Evolutionary conservation across 2,113 vertebrate genomes (phyloP).

Genomic region (Alligator mississippiensis): DNA sequence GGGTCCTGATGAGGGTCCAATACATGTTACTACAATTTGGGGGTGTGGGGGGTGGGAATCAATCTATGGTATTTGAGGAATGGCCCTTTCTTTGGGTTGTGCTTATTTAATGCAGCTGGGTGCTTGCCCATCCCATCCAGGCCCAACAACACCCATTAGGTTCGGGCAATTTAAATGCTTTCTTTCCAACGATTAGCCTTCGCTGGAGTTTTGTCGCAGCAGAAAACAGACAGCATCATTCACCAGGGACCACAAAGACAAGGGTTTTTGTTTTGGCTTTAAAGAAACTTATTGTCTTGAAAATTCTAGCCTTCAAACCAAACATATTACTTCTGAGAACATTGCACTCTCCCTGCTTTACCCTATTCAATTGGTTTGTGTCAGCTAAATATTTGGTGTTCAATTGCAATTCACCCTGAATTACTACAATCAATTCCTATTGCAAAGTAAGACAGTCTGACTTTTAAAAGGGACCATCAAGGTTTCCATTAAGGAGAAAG

Average conservation of each 20-base stretch:
- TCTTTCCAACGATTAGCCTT: background rate
- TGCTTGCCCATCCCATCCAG: accelerated
- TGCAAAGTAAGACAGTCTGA: slow-evolving; percentile 81
- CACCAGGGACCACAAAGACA: background rate
- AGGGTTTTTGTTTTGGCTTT: background rate
- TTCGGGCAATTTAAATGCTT: accelerated
- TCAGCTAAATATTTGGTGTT: slow-evolving; percentile 76
- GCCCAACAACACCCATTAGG: background rate
- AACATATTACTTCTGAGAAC: slow-evolving; percentile 56
- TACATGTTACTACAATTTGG: too few species aligned
- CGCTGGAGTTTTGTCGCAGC: background rate
- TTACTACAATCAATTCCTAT: slow-evolving; percentile 90
- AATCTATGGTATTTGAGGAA: accelerated
- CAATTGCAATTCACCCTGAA: slow-evolving; percentile 83
- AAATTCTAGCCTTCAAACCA: slow-evolving; percentile 11
- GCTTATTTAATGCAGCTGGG: accelerated
- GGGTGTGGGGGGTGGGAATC: too few species aligned
- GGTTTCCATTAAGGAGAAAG: slow-evolving; percentile 87
- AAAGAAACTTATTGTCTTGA: background rate
- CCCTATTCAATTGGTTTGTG: slow-evolving; percentile 80
- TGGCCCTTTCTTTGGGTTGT: accelerated
- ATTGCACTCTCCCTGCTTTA: background rate
- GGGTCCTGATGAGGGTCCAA: background rate
- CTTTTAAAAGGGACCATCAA: slow-evolving; percentile 83
- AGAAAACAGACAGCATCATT: background rate